phyloP scores from a whole-genome alignment of 2,888 invertebrate genomes.

The Lottia scabra region DNA sequence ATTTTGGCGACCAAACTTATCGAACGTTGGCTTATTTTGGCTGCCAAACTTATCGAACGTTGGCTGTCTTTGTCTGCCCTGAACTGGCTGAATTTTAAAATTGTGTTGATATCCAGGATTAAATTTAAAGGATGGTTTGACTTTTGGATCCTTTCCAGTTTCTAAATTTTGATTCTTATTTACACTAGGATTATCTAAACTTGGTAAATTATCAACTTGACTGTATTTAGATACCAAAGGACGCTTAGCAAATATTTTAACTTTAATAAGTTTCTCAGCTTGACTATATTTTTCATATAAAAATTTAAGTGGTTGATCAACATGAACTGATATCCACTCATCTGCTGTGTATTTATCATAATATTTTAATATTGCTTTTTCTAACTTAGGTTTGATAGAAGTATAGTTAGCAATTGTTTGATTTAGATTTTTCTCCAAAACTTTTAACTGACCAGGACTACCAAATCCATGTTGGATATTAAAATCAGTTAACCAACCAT shows the following conservation, averaged over 20 bases:
- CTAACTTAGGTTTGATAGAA: slow-evolving; percentile 16
- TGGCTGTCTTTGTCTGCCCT: too few relatives aligned
- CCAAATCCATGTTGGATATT: slow-evolving; percentile 31
- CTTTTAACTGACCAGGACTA: slow-evolving; percentile 33
- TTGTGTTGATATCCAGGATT: too few relatives aligned
- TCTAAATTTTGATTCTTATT: too few relatives aligned
- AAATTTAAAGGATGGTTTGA: too few relatives aligned
- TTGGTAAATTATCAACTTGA: too few relatives aligned
- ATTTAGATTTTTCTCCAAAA: slow-evolving; percentile 17
- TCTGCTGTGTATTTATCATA: slow-evolving; percentile 34
- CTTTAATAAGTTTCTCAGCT: slow-evolving; percentile 19
- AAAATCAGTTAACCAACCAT: slow-evolving; percentile 38
- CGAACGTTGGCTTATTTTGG: too few relatives aligned
- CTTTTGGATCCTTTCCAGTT: too few relatives aligned
- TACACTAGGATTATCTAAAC: too few relatives aligned
- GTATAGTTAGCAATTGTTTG: slow-evolving; percentile 12
- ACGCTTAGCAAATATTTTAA: slow-evolving; percentile 22
- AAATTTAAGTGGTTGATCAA: slow-evolving; percentile 17
- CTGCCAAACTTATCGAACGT: too few relatives aligned
- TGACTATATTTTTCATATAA: slow-evolving; percentile 16
- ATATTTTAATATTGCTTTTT: slow-evolving; percentile 14
- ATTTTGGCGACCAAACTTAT: too few relatives aligned
- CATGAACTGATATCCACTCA: slow-evolving; percentile 39
- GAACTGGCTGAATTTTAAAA: too few relatives aligned
- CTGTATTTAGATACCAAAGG: slow-evolving; percentile 12